phyloP scores from a whole-genome alignment of 2,113 vertebrate genomes.

The Gopherus evgoodei region DNA sequence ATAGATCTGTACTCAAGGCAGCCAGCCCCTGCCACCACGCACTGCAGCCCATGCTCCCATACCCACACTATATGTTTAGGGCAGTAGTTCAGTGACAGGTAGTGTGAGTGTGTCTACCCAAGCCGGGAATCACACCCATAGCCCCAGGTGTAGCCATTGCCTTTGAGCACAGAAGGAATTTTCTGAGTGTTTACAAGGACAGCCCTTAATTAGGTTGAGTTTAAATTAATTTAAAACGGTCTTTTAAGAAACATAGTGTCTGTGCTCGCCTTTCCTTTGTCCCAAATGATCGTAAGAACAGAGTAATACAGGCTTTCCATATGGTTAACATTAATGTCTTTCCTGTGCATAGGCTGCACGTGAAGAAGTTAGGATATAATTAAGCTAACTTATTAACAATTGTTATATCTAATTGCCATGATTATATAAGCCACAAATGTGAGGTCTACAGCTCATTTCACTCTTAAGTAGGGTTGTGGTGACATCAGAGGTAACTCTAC shows the following conservation, averaged over 20 bases:
- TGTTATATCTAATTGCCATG: constrained; percentile 57
- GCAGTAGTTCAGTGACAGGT: not conserved
- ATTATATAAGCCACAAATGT: constrained; percentile 26
- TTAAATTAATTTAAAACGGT: constrained; percentile 59
- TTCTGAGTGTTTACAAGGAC: constrained; percentile 36
- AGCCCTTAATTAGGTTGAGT: constrained; percentile 32
- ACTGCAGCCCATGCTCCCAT: not conserved
- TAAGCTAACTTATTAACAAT: constrained; percentile 51
- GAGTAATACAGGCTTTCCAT: constrained; percentile 42
- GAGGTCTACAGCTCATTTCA: constrained; percentile 58
- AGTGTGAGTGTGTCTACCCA: not conserved
- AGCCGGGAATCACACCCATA: not conserved
- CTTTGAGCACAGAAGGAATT: not conserved
- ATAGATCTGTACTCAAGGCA: not conserved
- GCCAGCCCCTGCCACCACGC: not conserved
- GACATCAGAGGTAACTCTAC: not conserved
- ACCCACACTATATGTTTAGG: not conserved
- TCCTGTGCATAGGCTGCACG: constrained; percentile 57
- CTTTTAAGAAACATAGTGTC: constrained; percentile 48
- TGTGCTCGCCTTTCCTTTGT: constrained; percentile 10
- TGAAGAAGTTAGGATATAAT: constrained; percentile 67
- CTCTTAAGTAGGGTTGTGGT: not conserved
- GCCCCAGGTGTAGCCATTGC: not conserved
- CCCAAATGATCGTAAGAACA: constrained; percentile 34
- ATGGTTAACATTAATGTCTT: constrained; percentile 56